Conservation (phyloP, 2,797 vertebrate genomes). For the Lateolabrax maculatus region DNA sequence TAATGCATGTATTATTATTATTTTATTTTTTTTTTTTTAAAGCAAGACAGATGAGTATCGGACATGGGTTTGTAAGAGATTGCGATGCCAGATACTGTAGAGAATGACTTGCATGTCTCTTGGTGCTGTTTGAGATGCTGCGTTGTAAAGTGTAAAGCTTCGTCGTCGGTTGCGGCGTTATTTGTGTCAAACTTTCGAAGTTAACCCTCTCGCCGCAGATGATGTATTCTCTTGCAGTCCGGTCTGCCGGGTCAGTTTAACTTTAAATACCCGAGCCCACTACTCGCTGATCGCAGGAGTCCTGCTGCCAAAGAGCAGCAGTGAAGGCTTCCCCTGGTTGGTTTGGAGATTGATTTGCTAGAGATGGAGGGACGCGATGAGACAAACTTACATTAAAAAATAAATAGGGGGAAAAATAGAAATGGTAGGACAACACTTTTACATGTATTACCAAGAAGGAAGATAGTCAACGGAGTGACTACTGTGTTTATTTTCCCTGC, state of each 20-base stretch:
- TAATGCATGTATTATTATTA: neutral
- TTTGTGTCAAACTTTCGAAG: constrained; percentile 49
- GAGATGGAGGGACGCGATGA: neutral
- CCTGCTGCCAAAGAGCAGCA: constrained; percentile 36
- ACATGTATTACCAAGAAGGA: neutral
- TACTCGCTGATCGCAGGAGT: constrained; percentile 33
- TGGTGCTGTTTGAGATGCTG: neutral
- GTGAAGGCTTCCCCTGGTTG: constrained; percentile 17
- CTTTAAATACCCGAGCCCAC: constrained; percentile 24
- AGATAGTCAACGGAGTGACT: neutral
- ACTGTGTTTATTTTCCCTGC: neutral
- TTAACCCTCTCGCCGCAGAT: constrained; percentile 7
- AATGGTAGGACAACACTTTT: neutral
- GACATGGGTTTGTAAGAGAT: neutral
- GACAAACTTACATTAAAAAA: neutral
- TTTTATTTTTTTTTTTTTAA: neutral
- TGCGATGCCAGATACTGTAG: neutral
- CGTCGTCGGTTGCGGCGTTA: neutral
- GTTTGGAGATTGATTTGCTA: constrained; percentile 18
- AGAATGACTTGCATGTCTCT: constrained; percentile 28
- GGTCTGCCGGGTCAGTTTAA: constrained; percentile 18
- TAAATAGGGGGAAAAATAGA: neutral
- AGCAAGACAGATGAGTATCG: neutral
- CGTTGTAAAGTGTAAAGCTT: constrained; percentile 2
- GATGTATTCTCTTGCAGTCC: neutral